These are phyloP conservation scores for Lepidochitona cinerea DNA, from an alignment of 2,888 invertebrate genomes.

Conservation along the genomic window DNA sequence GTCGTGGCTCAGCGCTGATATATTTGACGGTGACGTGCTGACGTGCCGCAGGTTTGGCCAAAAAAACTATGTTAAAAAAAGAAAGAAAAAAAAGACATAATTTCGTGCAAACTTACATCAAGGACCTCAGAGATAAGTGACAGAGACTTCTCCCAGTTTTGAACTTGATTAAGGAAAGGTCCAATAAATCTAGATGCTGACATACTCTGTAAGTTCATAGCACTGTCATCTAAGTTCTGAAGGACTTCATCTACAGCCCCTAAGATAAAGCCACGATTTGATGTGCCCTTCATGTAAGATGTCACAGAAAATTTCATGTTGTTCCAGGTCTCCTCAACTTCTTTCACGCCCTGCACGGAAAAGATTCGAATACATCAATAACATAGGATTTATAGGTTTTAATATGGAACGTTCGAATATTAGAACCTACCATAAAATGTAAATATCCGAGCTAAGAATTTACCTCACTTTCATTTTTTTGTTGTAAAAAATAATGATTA, in stretches of 20 bases:
- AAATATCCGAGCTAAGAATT: no score
- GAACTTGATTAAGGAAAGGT: conserved; percentile 86
- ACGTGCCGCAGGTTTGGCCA: no score
- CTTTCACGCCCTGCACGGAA: conserved; percentile 78
- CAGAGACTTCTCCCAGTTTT: conserved; percentile 87
- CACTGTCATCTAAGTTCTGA: conserved; percentile 87
- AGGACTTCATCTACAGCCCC: conserved; percentile 88
- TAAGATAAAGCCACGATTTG: conserved; percentile 85
- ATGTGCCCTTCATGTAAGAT: conserved; percentile 75
- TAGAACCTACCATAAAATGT: no score
- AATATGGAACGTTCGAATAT: no score
- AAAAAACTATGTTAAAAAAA: no score
- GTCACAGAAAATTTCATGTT: conserved; percentile 71
- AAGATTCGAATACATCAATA: no score
- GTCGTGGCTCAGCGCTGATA: no score
- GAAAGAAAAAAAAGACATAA: no score
- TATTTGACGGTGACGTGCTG: no score
- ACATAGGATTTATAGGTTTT: no score
- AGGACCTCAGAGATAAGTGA: conserved; percentile 88
- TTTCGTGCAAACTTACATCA: conserved; percentile 77
- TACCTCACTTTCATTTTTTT: no score
- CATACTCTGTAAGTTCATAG: conserved; percentile 93
- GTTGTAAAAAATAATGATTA: no score
- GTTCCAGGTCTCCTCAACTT: conserved; percentile 79
- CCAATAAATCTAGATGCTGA: conserved; percentile 81